Base-by-base conservation (phyloP, 2,888 invertebrate species). In the Pteria penguin region DNA sequence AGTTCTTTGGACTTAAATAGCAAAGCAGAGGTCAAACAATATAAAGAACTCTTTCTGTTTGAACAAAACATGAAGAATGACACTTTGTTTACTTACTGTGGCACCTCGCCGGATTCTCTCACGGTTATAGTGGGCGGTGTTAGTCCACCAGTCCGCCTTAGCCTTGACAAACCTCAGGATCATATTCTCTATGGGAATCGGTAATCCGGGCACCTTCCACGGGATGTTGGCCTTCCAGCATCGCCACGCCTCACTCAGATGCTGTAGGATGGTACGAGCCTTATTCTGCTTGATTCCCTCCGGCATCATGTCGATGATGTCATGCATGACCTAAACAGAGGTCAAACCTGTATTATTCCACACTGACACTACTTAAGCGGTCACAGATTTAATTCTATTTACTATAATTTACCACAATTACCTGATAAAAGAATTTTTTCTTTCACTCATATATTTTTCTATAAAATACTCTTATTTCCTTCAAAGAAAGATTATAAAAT, bases 111-210 rank as follows among this genome's bases (percentile, higher is more conserved):
- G 95, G 84, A 99, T 99, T 88, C 99, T 94, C 93, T 99, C 99
- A 57, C 99, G 95, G 93, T 99, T 99, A 93, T 99, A 99, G 92
- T 99, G 99, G 0, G 99, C 99, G 0, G 99, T 99, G 93, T 99
- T 99, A 0, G 99, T 99, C 99, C 99, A 99, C 99, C 99, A 99
- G 93, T 99, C 99, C 0, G 99, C 99, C 92, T 99, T 99, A 96
- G 99, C 99, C 93, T 99, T 99, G 14, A 99, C 99, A 93, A 99
- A 99, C 45, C 99, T 95, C 75, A 99, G 94, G 86, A 99, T 99
- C 99, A 99, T 99, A 93, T 99, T 99, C 93, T 99, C 99, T 81
- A 99, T 99, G 0, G 99, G 99, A 33, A 98, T 99, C 0, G 99
- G 99, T 4, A 99, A 93, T 2, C 99, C 99, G 1, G 99, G 99